Evolutionary conservation across 92 coral and sea anemone genomes (phyloP), one percentile per base, ranked within the genome.

Genomic region (Siderastrea siderea): DNA sequence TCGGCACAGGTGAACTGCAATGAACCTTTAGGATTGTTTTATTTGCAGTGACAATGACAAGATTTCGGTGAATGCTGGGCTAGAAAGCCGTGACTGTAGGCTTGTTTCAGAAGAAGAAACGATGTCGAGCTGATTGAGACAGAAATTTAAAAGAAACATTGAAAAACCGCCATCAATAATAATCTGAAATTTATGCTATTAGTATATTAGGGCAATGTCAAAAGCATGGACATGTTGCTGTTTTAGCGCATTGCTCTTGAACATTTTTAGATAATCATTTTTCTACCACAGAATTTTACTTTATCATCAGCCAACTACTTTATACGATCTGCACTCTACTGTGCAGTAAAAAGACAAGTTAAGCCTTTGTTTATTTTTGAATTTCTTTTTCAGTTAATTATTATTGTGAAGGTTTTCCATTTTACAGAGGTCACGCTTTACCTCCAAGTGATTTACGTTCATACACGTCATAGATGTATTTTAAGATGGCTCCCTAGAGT

Each of bases 291-390:
- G 38, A 26, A 26, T 26, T 26, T 26, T 26, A 26, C 38, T 26
- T 26, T 26, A 26, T 49, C 44, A 8, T 73, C 2, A 7, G 14
- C 49, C 55, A 15, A 55, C 61, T n/a, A 16, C 4, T 26, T 26
- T 9, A 62, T 70, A 82, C 86, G 86, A 69, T 17, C 78, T 82
- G 86, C 86, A 70, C 53, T 64, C 38, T 54, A 2, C 5, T 16
- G 86, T 71, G 86, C 77, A 82, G 86, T 82, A 69, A 82, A 63
- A 82, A 26, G 16, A 43, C 47, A 57, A 54, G 52, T 7, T 38
- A 43, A 69, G 68, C 66, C 12, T 44, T 47, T 82, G 78, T 70
- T 70, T 55, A 47, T 14, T 7, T 45, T 47, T 10, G 68, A 11
- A n/a, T 46, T 16, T 62, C 14, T 82, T 16, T 69, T 81, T 70